Conservation (phyloP, 2,113 vertebrate genomes). For the Garra rufa region DNA sequence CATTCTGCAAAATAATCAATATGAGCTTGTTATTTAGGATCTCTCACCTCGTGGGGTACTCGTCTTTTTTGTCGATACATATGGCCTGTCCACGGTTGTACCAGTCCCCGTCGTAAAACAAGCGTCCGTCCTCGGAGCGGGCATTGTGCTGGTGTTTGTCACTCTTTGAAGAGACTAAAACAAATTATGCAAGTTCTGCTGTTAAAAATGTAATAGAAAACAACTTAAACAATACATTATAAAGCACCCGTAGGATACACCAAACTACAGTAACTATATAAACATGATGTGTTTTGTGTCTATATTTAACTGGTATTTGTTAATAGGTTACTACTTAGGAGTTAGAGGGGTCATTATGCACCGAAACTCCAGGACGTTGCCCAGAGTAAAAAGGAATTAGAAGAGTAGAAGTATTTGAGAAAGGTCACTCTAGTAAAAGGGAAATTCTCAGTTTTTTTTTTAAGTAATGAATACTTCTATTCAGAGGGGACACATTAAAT, state of each 20-base stretch:
- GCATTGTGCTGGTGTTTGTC: conserved; percentile 86
- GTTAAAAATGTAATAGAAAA: neutral
- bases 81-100: conserved; percentile 86
- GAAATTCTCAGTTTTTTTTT: neutral
- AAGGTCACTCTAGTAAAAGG: neutral
- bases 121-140: conserved; percentile 85
- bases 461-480: neutral
- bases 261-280: neutral
- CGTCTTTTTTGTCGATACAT: conserved; percentile 90
- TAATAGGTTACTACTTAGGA: neutral
- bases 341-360: neutral
- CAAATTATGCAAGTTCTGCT: neutral
- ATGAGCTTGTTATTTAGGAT: neutral
- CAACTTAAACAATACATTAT: neutral
- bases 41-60: conserved; percentile 85
- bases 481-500: no score
- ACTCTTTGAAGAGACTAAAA: conserved; percentile 76
- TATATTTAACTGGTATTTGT: neutral
- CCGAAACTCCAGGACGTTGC: neutral
- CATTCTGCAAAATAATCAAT: neutral
- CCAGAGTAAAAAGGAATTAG: neutral
- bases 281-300: neutral
- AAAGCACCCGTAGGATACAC: neutral
- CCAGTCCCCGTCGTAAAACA: conserved; percentile 88
- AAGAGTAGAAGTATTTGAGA: neutral